Conservation (phyloP, 2,113 vertebrate species). For the Grammomys surdaster region DNA sequence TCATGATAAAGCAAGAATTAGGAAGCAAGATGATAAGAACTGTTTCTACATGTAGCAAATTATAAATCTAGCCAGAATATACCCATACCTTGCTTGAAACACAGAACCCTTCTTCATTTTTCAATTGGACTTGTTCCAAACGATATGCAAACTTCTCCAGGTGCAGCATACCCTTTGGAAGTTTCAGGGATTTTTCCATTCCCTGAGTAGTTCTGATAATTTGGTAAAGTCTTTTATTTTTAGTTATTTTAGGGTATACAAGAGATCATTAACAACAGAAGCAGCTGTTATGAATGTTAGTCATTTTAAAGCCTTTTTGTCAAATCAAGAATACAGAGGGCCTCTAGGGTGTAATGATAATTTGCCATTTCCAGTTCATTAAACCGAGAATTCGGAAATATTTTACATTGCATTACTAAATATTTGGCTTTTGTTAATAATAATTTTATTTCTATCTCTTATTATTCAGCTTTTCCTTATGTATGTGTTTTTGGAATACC, state of each 20-base stretch:
- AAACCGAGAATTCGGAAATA: constrained; percentile 10
- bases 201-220: not conserved
- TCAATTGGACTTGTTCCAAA: not conserved
- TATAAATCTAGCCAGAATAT: not conserved
- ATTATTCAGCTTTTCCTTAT: not conserved
- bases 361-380: constrained; percentile 32
- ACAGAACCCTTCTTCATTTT: not conserved
- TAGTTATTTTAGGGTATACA: not conserved
- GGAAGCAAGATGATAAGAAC: not conserved
- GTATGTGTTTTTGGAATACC: not conserved
- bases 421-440: not conserved
- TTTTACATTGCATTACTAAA: not conserved
- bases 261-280: not conserved
- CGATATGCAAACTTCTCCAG: not conserved
- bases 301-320: constrained; percentile 15
- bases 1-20: not conserved
- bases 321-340: not conserved
- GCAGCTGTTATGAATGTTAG: not conserved
- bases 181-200: not conserved
- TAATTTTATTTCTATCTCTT: not conserved
- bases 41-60: not conserved
- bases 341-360: not conserved
- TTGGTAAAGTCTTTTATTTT: not conserved
- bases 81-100: not conserved
- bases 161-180: not conserved